Evolutionary conservation across 2,113 vertebrate genomes (phyloP), one percentile per base, ranked within the genome.

Genomic region (Ailurus styani): DNA sequence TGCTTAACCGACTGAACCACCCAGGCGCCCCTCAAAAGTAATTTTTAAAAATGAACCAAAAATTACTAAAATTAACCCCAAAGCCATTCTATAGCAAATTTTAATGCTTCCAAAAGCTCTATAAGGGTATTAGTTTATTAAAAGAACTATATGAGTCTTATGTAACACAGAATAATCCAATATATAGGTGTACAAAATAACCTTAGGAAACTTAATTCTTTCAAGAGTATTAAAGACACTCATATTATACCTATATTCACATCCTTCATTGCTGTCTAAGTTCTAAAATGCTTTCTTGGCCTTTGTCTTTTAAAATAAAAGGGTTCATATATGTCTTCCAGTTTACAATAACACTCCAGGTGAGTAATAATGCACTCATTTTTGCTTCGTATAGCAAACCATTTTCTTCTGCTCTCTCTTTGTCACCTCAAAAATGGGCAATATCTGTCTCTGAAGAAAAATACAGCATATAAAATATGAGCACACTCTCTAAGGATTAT

Each of bases 371-470:
- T 88, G 57, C 3, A 85, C 60, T 90, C 3, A 21, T 82, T 91
- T 95, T 93, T 92, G 52, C 31, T 94, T 94, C 60, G 25, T 27
- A 68, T 29, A 87, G 34, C 34, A 92, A 93, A 27, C 5, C 40
- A 78, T 82, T 93, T 87, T 95, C 68, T 88, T 95, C 64, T 68
- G 25, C 13, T 95, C 42, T 93, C 57, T 85, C 87, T 73, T 72
- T 90, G 42, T 96, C 75, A 88, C 66, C 50, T 97, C 81, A 86
- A 52, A 96, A 96, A 81, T 90, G 37, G 62, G 70, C 79, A 95
- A 90, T 84, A 84, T 87, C 15, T 54, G 60, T 84, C 91, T 79
- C 81, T 93, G n/a, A 96, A 95, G 91, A 87, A 96, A 96, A 97
- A 96, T 73, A 85, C 9, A 87, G 47, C 60, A 82, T 92, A 82